Percentiles rank a stretch among this genome's conserved stretches.
Evolutionary conservation across 2,113 vertebrate species (phyloP).

Genomic region (Martes martes): DNA sequence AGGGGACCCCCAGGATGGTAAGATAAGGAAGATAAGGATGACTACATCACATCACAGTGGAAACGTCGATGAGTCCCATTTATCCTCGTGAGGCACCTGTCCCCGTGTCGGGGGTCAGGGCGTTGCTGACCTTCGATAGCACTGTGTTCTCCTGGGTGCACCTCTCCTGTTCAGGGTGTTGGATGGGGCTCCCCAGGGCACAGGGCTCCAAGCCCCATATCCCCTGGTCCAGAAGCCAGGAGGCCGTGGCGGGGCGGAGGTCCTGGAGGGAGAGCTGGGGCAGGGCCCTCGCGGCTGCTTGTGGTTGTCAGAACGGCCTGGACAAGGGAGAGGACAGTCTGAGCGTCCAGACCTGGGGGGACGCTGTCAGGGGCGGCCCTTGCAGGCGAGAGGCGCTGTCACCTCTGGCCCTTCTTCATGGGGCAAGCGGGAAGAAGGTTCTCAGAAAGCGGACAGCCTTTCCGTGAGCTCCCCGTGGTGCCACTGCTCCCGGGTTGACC

Average conservation of each 20-base stretch:
- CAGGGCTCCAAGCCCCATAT: not conserved
- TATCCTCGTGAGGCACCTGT: not conserved
- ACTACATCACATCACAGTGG: rapidly evolving
- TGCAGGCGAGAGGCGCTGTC: too few species aligned
- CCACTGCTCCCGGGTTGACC: not conserved
- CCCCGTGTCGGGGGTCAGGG: not conserved
- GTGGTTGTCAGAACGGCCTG: too few species aligned
- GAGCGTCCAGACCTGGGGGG: too few species aligned
- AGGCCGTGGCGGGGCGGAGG: rapidly evolving
- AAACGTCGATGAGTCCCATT: not conserved
- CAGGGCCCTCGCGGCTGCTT: too few species aligned
- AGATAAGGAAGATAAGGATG: not conserved
- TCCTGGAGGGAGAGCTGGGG: too few species aligned
- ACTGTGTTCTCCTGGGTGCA: rapidly evolving
- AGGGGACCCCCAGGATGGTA: too few species aligned
- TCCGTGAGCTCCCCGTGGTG: too few species aligned
- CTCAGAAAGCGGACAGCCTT: not conserved
- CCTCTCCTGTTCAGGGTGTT: rapidly evolving
- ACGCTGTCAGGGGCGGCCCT: too few species aligned
- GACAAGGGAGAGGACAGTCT: too few species aligned
- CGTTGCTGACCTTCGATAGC: not conserved
- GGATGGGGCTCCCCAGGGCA: rapidly evolving
- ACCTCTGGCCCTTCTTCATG: too few species aligned
- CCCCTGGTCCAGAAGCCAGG: rapidly evolving
- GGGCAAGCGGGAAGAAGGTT: not conserved